Conservation (phyloP, 2,113 vertebrate genomes). For the Prunella himalayana region DNA sequence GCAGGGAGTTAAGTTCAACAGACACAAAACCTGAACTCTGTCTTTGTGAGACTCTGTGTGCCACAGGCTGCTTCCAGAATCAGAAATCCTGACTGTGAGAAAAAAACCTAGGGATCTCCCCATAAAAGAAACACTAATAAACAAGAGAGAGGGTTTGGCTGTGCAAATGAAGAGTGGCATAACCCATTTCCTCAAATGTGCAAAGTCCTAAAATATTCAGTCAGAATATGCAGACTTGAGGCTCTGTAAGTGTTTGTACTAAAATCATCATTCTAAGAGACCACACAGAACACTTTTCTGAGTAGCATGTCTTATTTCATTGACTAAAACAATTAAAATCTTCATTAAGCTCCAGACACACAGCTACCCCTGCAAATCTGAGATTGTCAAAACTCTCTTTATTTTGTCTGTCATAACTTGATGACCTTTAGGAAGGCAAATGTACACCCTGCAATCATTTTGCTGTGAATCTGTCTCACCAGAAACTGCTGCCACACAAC, state of each 20-base stretch:
- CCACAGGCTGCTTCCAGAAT: background rate
- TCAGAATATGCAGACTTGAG: background rate
- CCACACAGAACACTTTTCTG: background rate
- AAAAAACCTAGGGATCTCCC: background rate
- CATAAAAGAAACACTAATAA: background rate
- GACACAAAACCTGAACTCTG: background rate
- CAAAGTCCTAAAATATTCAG: background rate
- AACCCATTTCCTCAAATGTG: background rate
- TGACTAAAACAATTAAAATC: background rate
- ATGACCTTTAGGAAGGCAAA: background rate
- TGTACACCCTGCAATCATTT: background rate
- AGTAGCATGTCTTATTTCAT: background rate
- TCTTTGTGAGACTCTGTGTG: background rate
- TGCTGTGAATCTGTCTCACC: background rate
- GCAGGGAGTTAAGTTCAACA: background rate
- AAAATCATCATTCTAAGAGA: background rate
- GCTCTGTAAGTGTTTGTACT: background rate
- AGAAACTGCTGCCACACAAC: background rate
- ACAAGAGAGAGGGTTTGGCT: fast-evolving
- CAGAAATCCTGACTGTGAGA: fast-evolving
- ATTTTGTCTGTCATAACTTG: background rate
- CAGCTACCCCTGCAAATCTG: background rate
- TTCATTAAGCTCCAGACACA: background rate
- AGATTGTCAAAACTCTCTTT: background rate
- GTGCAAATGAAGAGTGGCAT: background rate